Evolutionary conservation across 2,888 invertebrate genomes (phyloP).

Genomic region (Rugalucina vietnamica): DNA sequence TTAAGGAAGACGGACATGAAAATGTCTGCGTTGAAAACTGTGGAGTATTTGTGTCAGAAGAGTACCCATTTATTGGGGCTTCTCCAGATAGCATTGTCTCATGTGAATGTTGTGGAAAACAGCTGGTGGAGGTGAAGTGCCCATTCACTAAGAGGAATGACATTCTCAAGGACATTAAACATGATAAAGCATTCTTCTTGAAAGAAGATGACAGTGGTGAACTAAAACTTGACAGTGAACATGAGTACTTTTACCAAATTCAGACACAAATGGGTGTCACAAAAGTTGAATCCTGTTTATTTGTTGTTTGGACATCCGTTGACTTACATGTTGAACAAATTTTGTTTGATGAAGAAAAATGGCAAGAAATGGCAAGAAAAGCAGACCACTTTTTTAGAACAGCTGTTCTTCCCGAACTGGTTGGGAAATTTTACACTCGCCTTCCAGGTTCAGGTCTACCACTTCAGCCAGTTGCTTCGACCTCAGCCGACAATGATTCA

Average conservation of each 20-base stretch:
- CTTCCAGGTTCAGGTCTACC: too few relatives aligned
- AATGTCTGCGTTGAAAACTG: not conserved
- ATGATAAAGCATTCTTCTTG: not conserved
- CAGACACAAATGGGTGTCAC: conserved; percentile 39
- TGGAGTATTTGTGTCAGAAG: conserved; percentile 22
- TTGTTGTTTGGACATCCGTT: conserved; percentile 28
- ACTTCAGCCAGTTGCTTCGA: too few relatives aligned
- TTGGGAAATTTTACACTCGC: conserved; percentile 42
- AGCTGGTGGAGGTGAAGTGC: conserved; percentile 45
- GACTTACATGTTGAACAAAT: conserved; percentile 33
- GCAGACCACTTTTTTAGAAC: conserved; percentile 14
- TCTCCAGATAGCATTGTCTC: conserved; percentile 49
- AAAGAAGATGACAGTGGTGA: too few relatives aligned
- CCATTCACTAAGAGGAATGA: not conserved
- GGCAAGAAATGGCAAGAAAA: conserved; percentile 7
- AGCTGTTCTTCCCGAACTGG: conserved; percentile 43
- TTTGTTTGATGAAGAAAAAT: conserved; percentile 21
- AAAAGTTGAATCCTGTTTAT: conserved; percentile 7
- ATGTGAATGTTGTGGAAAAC: not conserved
- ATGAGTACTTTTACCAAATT: too few relatives aligned
- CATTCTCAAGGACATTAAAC: not conserved
- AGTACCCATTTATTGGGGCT: conserved; percentile 14
- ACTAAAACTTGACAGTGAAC: too few relatives aligned
- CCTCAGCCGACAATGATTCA: too few relatives aligned
- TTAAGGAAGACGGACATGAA: not conserved